Percentiles rank a stretch among this genome's conserved stretches.
Evolutionary conservation across 2,797 vertebrate genomes (phyloP).

Genomic region (Cyprinella venusta): DNA sequence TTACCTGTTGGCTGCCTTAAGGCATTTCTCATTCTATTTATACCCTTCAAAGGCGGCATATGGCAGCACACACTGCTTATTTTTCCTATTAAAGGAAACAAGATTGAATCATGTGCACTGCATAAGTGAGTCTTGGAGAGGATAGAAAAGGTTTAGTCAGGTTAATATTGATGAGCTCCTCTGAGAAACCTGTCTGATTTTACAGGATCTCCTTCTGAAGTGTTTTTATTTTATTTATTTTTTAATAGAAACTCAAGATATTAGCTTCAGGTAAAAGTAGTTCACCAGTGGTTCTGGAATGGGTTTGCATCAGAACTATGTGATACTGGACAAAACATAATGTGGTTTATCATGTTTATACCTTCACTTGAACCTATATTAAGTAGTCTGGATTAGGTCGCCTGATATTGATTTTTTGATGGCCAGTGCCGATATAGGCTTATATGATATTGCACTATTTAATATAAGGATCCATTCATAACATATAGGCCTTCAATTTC

Average conservation of each 20-base stretch:
- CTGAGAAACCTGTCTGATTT: conserved; percentile 2
- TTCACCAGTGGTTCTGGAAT: not conserved
- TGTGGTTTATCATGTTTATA: not conserved
- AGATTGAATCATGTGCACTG: conserved; percentile 66
- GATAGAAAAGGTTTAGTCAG: conserved; percentile 61
- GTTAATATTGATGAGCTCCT: conserved; percentile 64
- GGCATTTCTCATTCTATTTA: conserved; percentile 33
- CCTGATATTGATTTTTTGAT: too few relatives aligned
- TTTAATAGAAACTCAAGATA: not conserved
- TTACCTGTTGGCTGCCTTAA: conserved; percentile 45
- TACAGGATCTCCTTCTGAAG: not conserved
- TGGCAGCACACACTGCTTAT: conserved; percentile 60
- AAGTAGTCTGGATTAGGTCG: not conserved
- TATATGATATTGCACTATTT: not conserved
- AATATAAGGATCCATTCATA: not conserved
- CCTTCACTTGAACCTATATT: not conserved
- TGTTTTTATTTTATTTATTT: not conserved
- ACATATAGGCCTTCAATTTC: not conserved
- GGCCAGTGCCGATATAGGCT: too few relatives aligned
- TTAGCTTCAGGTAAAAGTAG: not conserved
- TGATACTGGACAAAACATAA: not conserved
- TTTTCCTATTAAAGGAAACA: conserved; percentile 69
- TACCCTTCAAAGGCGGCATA: conserved; percentile 67
- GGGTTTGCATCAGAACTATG: not conserved
- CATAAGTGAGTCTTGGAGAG: conserved; percentile 30